These are phyloP conservation scores for Monoplex corrugatus DNA, from an alignment of 2,888 invertebrate genomes.

Conservation along the genomic window DNA sequence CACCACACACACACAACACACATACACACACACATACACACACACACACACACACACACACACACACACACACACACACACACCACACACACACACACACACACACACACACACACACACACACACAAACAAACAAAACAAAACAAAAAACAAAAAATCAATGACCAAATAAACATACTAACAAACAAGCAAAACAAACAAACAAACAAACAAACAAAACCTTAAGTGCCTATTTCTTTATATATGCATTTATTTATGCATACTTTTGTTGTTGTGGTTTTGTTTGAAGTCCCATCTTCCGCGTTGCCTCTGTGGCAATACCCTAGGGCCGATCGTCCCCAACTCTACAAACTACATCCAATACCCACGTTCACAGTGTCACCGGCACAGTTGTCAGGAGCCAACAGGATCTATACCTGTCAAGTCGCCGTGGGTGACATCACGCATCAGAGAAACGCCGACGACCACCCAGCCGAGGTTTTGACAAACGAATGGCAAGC, in stretches of 20 bases:
- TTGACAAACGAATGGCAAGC: too few species aligned
- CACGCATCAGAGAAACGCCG: too few species aligned
- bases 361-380: too few species aligned
- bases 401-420: too few species aligned
- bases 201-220: background rate
- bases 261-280: background rate
- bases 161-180: background rate
- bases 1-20: background rate
- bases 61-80: background rate
- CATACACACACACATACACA: background rate
- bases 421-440: too few species aligned
- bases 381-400: too few species aligned
- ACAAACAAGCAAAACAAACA: background rate
- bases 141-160: background rate
- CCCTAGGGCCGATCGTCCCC: too few species aligned
- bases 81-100: background rate
- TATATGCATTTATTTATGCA: background rate
- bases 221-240: background rate
- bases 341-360: too few species aligned
- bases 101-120: conserved; percentile 38
- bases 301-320: too few species aligned
- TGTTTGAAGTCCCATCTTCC: too few species aligned
- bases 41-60: conserved; percentile 1
- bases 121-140: conserved; percentile 32
- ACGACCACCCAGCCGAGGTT: too few species aligned